A percentile compares a stretch with the other conserved stretches of the same genome.
phyloP scores from a whole-genome alignment of 2,888 invertebrate genomes.

The Epirrhoe alternata region DNA sequence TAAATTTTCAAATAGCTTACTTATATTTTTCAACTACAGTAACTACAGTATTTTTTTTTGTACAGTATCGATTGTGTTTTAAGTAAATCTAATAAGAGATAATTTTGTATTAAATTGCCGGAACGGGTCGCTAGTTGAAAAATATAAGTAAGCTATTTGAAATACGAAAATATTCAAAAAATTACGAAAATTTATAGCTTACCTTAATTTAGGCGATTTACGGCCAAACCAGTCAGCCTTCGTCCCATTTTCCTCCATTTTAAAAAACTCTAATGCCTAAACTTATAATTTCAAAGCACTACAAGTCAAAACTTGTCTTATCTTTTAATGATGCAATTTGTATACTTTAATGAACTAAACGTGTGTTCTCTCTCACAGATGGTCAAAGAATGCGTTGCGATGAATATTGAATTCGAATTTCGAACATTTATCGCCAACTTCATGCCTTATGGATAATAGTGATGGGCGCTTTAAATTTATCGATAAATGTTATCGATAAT shows the following conservation, averaged over 20 bases:
- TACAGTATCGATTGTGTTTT: no score
- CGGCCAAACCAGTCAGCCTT: conserved; percentile 20
- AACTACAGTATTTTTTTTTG: no score
- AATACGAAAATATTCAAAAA: background rate
- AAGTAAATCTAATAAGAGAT: no score
- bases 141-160: no score
- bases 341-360: background rate
- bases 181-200: background rate
- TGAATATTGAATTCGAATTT: background rate
- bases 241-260: conserved; percentile 9
- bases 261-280: background rate
- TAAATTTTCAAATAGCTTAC: no score
- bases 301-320: background rate
- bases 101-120: no score
- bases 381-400: background rate
- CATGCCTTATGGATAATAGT: background rate
- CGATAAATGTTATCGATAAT: background rate
- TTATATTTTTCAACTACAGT: no score
- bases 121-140: no score
- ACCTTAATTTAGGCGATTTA: conserved; percentile 18
- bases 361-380: background rate
- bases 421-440: background rate
- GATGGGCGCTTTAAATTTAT: background rate
- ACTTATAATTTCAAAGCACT: background rate
- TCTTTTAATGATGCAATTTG: conserved; percentile 10